Evolutionary conservation across 1,140 invertebrate species (phyloP).

Genomic region (Micrasema longulum): DNA sequence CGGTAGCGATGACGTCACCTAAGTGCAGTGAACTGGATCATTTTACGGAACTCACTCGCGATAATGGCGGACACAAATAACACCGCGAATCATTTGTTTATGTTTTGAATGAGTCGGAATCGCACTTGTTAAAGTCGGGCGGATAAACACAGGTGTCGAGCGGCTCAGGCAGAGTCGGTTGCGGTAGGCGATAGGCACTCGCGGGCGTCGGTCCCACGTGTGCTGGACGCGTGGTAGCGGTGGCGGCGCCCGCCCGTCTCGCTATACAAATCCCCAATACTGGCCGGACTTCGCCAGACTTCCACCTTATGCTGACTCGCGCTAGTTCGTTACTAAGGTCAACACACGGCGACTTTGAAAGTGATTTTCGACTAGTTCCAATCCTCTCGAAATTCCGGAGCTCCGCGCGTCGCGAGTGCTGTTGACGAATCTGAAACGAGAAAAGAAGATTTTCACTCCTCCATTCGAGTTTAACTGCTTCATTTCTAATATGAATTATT

Average conservation of each 20-base stretch:
- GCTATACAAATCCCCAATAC: too few relatives aligned
- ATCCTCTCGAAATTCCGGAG: slow-evolving; percentile 24
- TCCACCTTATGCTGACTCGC: too few relatives aligned
- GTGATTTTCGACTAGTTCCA: slow-evolving; percentile 20
- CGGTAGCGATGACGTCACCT: slow-evolving; percentile 32
- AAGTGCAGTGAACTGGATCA: slow-evolving; percentile 35
- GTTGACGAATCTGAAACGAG: slow-evolving; percentile 34
- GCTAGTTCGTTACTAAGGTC: slow-evolving; percentile 25
- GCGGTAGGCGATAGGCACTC: background rate
- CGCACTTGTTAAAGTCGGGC: background rate
- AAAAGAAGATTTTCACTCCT: slow-evolving; percentile 18
- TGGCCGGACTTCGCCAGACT: too few relatives aligned
- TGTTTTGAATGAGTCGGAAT: background rate
- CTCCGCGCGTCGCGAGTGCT: slow-evolving; percentile 3
- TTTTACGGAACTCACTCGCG: slow-evolving; percentile 15
- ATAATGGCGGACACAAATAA: slow-evolving; percentile 10
- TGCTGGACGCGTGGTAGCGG: background rate
- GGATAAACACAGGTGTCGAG: background rate
- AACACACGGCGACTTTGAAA: slow-evolving; percentile 30
- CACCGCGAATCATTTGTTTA: slow-evolving; percentile 22
- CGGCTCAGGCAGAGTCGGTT: background rate
- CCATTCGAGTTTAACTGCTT: slow-evolving; percentile 4
- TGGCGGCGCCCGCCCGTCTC: slow-evolving; percentile 39
- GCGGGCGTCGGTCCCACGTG: slow-evolving; percentile 36
- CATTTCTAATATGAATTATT: slow-evolving; percentile 32